phyloP scores from a whole-genome alignment of 23 tunicate species.

The Halocynthia roretzi region DNA sequence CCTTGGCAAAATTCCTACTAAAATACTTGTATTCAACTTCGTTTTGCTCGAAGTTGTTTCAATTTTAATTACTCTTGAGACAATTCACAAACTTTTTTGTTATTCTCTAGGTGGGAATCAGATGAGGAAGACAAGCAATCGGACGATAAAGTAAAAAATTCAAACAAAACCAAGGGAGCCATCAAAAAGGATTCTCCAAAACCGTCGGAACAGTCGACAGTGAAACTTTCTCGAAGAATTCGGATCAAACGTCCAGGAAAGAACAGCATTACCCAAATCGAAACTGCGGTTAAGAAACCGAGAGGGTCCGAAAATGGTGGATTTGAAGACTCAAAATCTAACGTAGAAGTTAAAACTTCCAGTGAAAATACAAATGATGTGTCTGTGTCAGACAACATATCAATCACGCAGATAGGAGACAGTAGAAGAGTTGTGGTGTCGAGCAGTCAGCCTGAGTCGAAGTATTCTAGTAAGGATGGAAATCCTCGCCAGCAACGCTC shows the following conservation, averaged over 20 bases:
- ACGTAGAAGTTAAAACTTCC: too few relatives aligned
- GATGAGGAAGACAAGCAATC: conserved; percentile 6
- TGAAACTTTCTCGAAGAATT: conserved; percentile 1
- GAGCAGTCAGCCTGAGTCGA: background rate
- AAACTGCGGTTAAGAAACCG: background rate
- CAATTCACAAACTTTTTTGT: too few relatives aligned
- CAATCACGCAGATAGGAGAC: background rate
- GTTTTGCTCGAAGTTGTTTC: too few relatives aligned
- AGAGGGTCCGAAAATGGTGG: background rate
- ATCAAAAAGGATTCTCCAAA: background rate
- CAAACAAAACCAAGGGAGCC: background rate
- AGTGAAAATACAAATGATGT: too few relatives aligned
- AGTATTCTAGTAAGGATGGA: background rate
- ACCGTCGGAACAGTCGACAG: background rate
- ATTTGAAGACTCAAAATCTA: too few relatives aligned
- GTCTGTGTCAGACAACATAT: too few relatives aligned
- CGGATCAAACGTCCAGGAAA: conserved; percentile 11
- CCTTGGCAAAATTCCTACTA: too few relatives aligned
- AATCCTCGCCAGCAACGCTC: conserved; percentile 1
- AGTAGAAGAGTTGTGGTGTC: conserved; percentile 26
- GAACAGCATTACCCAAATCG: background rate
- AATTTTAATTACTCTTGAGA: background rate
- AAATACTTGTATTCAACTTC: too few relatives aligned
- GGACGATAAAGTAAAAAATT: background rate
- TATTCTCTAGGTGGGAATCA: conserved; percentile 20